A percentile compares a stretch with the other conserved stretches of the same genome.
Evolutionary conservation across 2,888 invertebrate species (phyloP).

Genomic region (Poecilus cupreus): DNA sequence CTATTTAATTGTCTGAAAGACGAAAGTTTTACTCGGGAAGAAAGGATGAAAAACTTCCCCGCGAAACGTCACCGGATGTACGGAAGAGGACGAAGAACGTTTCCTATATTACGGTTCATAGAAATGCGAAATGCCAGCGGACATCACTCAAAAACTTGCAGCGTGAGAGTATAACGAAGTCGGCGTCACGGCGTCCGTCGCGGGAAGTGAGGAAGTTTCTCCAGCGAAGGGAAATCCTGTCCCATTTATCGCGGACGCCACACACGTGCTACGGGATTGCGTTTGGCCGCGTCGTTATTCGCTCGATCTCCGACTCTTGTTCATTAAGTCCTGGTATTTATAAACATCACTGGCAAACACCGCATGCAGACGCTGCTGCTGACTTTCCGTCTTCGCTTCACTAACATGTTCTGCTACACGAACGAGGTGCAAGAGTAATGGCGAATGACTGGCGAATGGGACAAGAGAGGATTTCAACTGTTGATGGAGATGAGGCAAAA

Average conservation of each 20-base stretch:
- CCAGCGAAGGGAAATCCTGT: conserved; percentile 48
- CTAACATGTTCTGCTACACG: no score
- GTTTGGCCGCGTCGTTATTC: conserved; percentile 8
- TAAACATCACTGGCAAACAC: conserved; percentile 18
- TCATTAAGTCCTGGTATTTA: conserved; percentile 30
- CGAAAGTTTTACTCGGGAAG: conserved; percentile 32
- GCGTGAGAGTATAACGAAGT: conserved; percentile 34
- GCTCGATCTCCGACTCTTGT: neutral
- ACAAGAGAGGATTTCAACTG: no score
- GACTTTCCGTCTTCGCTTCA: neutral
- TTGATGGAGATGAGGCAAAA: no score
- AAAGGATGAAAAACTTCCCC: conserved; percentile 49
- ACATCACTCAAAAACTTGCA: conserved; percentile 59
- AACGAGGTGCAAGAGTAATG: no score
- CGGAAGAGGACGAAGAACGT: conserved; percentile 7
- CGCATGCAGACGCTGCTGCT: neutral
- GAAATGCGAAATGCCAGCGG: conserved; percentile 53
- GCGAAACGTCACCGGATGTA: conserved; percentile 22
- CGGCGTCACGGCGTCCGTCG: neutral
- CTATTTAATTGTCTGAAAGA: conserved; percentile 50
- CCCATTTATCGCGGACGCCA: conserved; percentile 30
- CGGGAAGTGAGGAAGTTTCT: conserved; percentile 5
- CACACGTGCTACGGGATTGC: conserved; percentile 27
- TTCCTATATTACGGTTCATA: conserved; percentile 40
- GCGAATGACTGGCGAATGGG: no score